Base-by-base conservation (phyloP, 1,140 invertebrate species). In the Arctopsyche grandis region DNA sequence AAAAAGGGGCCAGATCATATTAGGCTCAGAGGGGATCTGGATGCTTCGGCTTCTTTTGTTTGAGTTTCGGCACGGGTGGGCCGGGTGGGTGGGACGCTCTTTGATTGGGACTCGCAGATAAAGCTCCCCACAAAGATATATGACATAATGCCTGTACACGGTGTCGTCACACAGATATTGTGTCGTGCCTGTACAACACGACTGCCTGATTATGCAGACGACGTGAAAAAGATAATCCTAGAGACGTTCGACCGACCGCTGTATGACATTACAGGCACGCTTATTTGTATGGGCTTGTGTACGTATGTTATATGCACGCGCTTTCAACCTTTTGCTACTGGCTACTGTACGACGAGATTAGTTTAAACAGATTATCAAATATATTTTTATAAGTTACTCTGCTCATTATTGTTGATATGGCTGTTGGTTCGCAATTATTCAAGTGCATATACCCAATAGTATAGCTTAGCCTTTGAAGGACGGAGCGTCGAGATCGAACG, bases 1-100 rank as follows among this genome's bases (percentile, higher is more conserved):
- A 82, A 82, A 82, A 80, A 69, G 75, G 78, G 75, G 75, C 69
- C 81, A 79, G 78, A 82, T 82, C 81, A 82, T 80, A 82, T 82
- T 82, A 82, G 76, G 78, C 63, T 44, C 75, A 26, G 77, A 69
- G 77, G 69, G 63, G 24, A 66, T 66, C 21, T 58, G 77, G 48
- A 24, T 19, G 43, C 73, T 73, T 66, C 71, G 12, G 38, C 71
- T 75, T 69, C 78, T 78, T 79, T 82, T 82, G 78, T 79, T 79
- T 80, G 81, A 82, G 78, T 75, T 74, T 69, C 46, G n/a, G 71
- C 16, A 14, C 46, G 26, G 46, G 56, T 16, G 26, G 73, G 21
- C 46, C 46, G 26, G 46, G 56, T 16, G 26, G 73, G 21, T 63
- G 75, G 7, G 44, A 26, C 44, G 70, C 29, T 71, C 79, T 82